A percentile compares a stretch with the other conserved stretches of the same genome.
Evolutionary conservation across 2,113 vertebrate species (phyloP).

Genomic region (Xenus cinereus): DNA sequence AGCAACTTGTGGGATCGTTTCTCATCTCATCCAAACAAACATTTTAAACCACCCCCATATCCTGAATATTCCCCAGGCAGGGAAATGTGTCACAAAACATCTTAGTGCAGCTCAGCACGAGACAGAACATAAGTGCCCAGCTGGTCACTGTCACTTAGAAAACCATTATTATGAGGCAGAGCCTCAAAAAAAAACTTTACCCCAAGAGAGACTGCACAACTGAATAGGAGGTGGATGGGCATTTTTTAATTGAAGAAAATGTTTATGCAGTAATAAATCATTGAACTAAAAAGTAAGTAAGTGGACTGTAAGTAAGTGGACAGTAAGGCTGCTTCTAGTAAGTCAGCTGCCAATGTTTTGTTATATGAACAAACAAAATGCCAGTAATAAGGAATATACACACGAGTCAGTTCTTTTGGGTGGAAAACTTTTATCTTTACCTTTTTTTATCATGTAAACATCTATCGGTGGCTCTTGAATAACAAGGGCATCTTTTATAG

Average conservation of each 20-base stretch:
- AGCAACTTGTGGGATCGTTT: background rate
- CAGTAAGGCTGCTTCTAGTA: background rate
- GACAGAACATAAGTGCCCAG: background rate
- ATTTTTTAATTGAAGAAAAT: background rate
- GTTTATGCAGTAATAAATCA: background rate
- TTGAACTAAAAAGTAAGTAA: background rate
- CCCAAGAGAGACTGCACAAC: background rate
- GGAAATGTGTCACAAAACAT: background rate
- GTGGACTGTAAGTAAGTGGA: too few relatives aligned
- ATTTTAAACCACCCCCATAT: background rate
- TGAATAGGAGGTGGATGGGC: background rate
- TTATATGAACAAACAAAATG: background rate
- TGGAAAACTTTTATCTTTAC: background rate
- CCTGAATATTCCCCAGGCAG: accelerated
- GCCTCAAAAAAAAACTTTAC: background rate
- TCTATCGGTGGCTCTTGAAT: background rate
- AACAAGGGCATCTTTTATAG: background rate
- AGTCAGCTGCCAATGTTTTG: background rate
- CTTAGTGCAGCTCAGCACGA: background rate
- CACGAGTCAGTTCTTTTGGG: background rate
- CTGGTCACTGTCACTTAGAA: background rate
- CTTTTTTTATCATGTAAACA: background rate
- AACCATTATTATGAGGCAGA: background rate
- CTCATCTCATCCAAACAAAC: background rate
- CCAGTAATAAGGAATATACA: background rate